These are phyloP conservation scores for Chrysomallon squamiferum DNA, from an alignment of 1,140 invertebrate genomes.

Conservation along the genomic window DNA sequence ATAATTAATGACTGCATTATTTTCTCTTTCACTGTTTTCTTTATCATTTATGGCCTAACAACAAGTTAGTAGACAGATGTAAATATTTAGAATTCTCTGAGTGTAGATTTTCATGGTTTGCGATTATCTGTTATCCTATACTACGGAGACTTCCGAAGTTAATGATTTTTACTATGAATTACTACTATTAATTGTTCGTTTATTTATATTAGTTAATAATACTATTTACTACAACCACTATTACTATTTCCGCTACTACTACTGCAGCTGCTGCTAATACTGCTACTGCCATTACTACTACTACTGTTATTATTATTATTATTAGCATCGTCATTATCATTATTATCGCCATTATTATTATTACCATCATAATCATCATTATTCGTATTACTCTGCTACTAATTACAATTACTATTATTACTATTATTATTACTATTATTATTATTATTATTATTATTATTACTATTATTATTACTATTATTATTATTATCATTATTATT, in stretches of 20 bases:
- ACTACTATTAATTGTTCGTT: too few relatives aligned
- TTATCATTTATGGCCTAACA: too few relatives aligned
- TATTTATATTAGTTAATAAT: too few relatives aligned
- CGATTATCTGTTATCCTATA: too few relatives aligned
- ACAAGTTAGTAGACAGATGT: too few relatives aligned
- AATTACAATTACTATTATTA: slow-evolving; percentile 1
- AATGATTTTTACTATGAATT: too few relatives aligned
- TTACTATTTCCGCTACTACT: slow-evolving; percentile 2
- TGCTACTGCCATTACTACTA: not conserved
- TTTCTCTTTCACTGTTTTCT: too few relatives aligned
- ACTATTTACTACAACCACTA: not conserved
- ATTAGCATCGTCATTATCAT: not conserved
- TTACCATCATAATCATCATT: not conserved
- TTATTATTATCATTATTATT: not conserved
- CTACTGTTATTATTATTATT: slow-evolving; percentile 2
- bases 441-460: not conserved
- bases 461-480: slow-evolving; percentile 5
- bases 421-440: slow-evolving; percentile 1
- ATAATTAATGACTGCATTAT: too few relatives aligned
- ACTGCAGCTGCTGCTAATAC: not conserved
- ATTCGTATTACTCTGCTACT: not conserved
- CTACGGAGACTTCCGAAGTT: too few relatives aligned
- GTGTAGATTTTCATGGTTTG: too few relatives aligned
- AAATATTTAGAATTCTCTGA: too few relatives aligned
- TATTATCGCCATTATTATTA: not conserved